These are phyloP conservation scores for Sussaba pulchella DNA, from an alignment of 2,888 invertebrate species.

Conservation along the genomic window DNA sequence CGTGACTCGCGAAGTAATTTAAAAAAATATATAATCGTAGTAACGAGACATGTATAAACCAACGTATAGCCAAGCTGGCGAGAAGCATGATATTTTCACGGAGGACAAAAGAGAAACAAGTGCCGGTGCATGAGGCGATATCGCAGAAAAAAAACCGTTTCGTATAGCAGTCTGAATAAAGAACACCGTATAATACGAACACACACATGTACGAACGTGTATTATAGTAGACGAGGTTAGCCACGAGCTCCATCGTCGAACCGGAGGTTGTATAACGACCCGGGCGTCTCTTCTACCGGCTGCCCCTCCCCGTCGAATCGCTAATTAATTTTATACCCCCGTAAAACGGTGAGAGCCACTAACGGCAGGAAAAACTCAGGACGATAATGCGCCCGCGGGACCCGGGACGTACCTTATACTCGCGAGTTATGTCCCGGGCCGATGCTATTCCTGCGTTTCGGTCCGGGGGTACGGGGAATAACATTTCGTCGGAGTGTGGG, in stretches of 20 bases:
- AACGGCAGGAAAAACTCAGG: constrained; percentile 39
- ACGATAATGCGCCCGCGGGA: constrained; percentile 65
- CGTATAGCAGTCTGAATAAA: constrained; percentile 48
- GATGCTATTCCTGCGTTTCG: constrained; percentile 23
- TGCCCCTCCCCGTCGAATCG: constrained; percentile 63
- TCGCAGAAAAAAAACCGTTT: constrained; percentile 50
- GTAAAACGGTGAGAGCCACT: constrained; percentile 70
- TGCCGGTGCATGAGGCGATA: constrained; percentile 3
- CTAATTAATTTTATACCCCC: constrained; percentile 79
- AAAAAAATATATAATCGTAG: neutral
- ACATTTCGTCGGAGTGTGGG: constrained; percentile 33
- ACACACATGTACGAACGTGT: constrained; percentile 31
- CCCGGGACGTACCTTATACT: constrained; percentile 39
- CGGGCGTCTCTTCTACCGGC: constrained; percentile 38
- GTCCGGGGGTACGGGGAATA: constrained; percentile 17
- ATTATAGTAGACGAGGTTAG: constrained; percentile 51
- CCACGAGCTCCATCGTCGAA: constrained; percentile 54
- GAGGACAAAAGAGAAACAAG: neutral
- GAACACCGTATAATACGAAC: constrained; percentile 32
- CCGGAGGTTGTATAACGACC: constrained; percentile 70
- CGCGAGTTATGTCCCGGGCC: constrained; percentile 56
- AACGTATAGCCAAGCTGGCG: neutral
- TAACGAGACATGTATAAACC: constrained; percentile 11
- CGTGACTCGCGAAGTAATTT: constrained; percentile 4
- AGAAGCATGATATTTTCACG: constrained; percentile 14